These are phyloP conservation scores for Pachliopta kotzebuea DNA, from an alignment of 2,888 invertebrate species.

Conservation along the genomic window DNA sequence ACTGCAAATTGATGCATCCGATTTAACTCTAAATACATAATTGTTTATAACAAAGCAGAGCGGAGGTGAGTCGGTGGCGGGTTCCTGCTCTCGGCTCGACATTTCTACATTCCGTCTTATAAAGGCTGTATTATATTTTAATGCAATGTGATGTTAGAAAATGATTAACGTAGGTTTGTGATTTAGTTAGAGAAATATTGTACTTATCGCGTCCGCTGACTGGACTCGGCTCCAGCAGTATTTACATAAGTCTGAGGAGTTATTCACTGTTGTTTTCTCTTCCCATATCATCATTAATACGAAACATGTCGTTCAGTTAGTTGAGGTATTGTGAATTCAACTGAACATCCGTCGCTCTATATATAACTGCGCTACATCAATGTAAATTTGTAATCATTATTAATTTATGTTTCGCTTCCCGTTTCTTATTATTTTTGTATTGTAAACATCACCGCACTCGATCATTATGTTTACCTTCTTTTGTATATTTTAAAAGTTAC, in stretches of 20 bases:
- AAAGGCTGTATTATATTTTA: conserved; percentile 25
- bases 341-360: no score
- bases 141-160: conserved; percentile 9
- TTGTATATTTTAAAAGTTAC: no score
- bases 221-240: no score
- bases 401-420: conserved; percentile 18
- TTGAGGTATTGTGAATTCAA: no score
- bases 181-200: conserved; percentile 6
- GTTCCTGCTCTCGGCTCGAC: conserved; percentile 7
- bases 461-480: no score
- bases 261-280: no score
- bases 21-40: no score
- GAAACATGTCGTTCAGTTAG: no score
- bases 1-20: no score
- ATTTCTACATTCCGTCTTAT: conserved; percentile 21
- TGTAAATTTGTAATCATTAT: background rate
- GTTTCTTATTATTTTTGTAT: background rate
- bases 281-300: no score
- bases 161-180: background rate
- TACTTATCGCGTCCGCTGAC: conserved; percentile 3
- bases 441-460: background rate
- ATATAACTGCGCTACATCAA: background rate
- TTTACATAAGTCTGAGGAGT: no score
- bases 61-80: background rate
- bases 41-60: no score